These are phyloP conservation scores for Sterna hirundo DNA, from an alignment of 2,113 vertebrate genomes.

Conservation along the genomic window DNA sequence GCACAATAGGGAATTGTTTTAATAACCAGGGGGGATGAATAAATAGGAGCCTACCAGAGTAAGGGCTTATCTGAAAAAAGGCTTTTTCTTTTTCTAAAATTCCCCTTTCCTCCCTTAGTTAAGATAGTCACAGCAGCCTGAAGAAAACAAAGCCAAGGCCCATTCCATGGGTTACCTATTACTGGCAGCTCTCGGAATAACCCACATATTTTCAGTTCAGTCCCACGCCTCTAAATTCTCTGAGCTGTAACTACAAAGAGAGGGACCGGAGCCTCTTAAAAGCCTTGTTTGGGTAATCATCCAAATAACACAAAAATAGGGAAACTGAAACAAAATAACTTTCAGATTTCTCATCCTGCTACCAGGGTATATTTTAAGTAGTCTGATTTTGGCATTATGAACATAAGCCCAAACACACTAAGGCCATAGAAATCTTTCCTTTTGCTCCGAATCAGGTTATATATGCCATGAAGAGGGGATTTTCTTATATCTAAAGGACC, in stretches of 20 bases:
- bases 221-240: constrained; percentile 51
- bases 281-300: constrained; percentile 28
- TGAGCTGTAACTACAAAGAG: constrained; percentile 64
- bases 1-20: constrained; percentile 4
- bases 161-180: constrained; percentile 73
- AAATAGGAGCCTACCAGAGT: not conserved
- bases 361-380: not conserved
- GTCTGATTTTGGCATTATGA: not conserved
- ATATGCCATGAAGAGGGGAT: not conserved
- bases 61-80: not conserved
- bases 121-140: not conserved
- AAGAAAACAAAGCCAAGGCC: constrained; percentile 20
- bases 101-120: not conserved
- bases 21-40: not conserved
- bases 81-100: not conserved
- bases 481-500: not conserved
- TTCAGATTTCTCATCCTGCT: not conserved
- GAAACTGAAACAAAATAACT: not conserved
- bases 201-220: constrained; percentile 62
- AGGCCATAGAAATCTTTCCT: not conserved
- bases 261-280: not conserved
- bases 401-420: not conserved
- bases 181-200: constrained; percentile 52
- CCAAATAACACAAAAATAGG: not conserved
- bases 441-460: not conserved